phyloP scores from a whole-genome alignment of 2,797 vertebrate genomes.

The Leptoclinus maculatus region DNA sequence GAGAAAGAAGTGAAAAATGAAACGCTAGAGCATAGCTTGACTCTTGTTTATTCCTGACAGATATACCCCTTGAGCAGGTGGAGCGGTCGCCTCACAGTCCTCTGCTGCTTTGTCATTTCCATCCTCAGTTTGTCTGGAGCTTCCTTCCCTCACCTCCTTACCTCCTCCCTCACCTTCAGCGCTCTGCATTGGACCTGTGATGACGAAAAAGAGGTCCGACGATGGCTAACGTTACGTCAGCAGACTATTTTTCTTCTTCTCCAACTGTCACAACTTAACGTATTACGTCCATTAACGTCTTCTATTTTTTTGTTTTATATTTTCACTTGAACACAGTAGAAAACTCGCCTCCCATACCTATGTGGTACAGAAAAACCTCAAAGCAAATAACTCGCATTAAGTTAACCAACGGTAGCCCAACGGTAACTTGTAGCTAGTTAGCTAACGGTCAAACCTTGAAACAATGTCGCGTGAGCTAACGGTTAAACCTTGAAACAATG shows the following conservation, averaged over 20 bases:
- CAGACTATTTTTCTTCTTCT: neutral
- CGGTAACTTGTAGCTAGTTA: neutral
- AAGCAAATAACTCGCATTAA: neutral
- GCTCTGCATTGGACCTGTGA: conserved; percentile 56
- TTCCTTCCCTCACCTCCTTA: neutral
- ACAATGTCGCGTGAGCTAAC: neutral
- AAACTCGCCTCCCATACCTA: neutral
- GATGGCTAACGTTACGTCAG: too few species aligned
- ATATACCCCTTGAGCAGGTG: conserved; percentile 29
- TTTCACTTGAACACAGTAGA: neutral
- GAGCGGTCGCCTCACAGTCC: neutral
- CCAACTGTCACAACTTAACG: neutral
- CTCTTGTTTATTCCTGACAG: neutral
- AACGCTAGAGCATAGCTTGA: neutral
- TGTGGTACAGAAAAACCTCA: neutral
- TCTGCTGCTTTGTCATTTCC: conserved; percentile 9
- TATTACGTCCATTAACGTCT: neutral
- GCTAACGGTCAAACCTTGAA: neutral
- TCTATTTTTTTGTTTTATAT: too few species aligned
- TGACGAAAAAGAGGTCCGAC: neutral
- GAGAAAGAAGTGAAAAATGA: neutral
- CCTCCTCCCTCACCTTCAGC: conserved; percentile 2
- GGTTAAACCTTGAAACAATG: neutral
- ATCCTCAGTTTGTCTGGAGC: conserved; percentile 14
- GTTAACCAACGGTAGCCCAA: neutral